phyloP scores from a whole-genome alignment of 92 coral and sea anemone genomes.

The Parazoanthus swiftii region DNA sequence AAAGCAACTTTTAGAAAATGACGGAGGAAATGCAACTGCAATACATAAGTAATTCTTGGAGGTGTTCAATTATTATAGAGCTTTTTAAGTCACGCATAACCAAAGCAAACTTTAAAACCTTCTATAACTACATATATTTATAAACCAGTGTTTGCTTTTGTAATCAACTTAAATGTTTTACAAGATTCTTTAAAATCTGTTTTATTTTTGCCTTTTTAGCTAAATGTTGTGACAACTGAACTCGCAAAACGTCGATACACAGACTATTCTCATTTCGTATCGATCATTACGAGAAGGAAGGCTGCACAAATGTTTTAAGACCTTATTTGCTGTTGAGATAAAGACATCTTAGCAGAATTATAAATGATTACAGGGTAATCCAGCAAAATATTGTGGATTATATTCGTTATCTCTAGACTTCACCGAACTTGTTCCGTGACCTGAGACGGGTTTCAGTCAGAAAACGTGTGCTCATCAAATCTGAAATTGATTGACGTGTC shows the following conservation, averaged over 20 bases:
- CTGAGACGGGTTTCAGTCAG: neutral
- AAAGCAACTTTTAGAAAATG: neutral
- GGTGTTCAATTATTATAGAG: neutral
- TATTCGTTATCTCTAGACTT: neutral
- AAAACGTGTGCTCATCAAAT: neutral
- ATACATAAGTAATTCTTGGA: neutral
- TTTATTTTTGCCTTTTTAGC: no score
- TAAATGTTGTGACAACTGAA: no score
- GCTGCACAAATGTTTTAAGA: neutral
- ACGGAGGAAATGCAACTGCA: neutral
- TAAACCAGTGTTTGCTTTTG: neutral
- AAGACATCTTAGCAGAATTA: neutral
- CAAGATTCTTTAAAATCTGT: no score
- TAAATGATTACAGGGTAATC: neutral
- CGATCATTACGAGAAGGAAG: no score
- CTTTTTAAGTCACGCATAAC: neutral
- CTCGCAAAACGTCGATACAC: no score
- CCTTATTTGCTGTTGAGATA: neutral
- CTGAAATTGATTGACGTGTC: neutral
- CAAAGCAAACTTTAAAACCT: neutral
- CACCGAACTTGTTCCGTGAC: neutral
- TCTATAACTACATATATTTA: no score
- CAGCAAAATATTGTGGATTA: neutral
- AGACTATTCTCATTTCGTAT: no score
- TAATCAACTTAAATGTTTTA: no score